These are phyloP conservation scores for Saturnia japonica DNA, from an alignment of 2,888 invertebrate species.

Conservation along the genomic window DNA sequence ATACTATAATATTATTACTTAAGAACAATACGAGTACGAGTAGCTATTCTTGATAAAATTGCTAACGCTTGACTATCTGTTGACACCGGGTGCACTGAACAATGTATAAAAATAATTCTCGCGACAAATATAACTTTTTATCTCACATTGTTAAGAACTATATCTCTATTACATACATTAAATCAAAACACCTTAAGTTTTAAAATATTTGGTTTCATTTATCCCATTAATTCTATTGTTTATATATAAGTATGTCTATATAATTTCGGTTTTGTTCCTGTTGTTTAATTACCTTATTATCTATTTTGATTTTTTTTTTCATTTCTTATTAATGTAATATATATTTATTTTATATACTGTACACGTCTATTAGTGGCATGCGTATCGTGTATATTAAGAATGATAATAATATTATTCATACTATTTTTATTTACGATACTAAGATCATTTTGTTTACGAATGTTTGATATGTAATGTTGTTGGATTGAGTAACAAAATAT, in stretches of 20 bases:
- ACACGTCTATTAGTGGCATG: too few species aligned
- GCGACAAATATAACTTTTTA: conserved; percentile 55
- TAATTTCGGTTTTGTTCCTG: too few species aligned
- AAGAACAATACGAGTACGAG: conserved; percentile 19
- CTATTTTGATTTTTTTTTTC: too few species aligned
- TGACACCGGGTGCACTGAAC: conserved; percentile 40
- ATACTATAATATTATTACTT: conserved; percentile 15
- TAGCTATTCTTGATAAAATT: conserved; percentile 30
- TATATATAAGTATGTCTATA: neutral
- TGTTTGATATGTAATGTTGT: too few species aligned
- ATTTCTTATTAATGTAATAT: too few species aligned
- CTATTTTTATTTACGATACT: too few species aligned
- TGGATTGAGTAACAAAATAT: too few species aligned
- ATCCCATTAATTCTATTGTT: neutral
- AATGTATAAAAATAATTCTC: conserved; percentile 56
- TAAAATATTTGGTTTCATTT: neutral
- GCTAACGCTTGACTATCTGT: conserved; percentile 35
- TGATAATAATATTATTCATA: too few species aligned
- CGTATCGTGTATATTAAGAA: too few species aligned
- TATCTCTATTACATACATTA: neutral
- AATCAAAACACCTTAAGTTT: neutral
- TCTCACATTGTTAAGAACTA: conserved; percentile 33
- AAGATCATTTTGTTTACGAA: too few species aligned
- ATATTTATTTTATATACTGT: too few species aligned
- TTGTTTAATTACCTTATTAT: too few species aligned